phyloP scores from a whole-genome alignment of 1,140 invertebrate genomes.

The Zaprionus camerounensis region DNA sequence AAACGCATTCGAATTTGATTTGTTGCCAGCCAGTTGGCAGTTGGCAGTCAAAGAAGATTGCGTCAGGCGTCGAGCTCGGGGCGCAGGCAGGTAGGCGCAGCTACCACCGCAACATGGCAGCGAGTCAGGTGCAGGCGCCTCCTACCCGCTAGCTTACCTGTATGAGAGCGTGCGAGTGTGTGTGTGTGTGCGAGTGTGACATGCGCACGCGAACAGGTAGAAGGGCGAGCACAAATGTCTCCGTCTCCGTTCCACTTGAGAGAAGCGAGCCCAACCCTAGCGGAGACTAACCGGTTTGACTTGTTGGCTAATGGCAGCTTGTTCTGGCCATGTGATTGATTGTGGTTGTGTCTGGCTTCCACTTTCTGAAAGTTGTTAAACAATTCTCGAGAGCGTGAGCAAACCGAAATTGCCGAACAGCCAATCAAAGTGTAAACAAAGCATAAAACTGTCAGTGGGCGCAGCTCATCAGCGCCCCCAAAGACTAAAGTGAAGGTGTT shows the following conservation, averaged over 20 bases:
- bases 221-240: conserved; percentile 19
- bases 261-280: background rate
- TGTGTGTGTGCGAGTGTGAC: conserved; percentile 34
- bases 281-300: background rate
- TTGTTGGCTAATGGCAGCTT: conserved; percentile 18
- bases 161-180: background rate
- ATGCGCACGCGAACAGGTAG: conserved; percentile 70
- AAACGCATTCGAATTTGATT: conserved; percentile 75
- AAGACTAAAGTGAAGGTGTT: conserved; percentile 72
- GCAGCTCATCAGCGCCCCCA: conserved; percentile 64
- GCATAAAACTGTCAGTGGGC: conserved; percentile 83
- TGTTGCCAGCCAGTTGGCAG: conserved; percentile 58
- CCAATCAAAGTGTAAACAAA: conserved; percentile 80
- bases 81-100: conserved; percentile 24
- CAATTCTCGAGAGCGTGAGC: conserved; percentile 9
- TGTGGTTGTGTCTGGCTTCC: conserved; percentile 17
- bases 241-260: conserved; percentile 9
- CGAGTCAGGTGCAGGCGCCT: conserved; percentile 55
- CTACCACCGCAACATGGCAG: conserved; percentile 42
- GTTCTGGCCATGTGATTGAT: conserved; percentile 28
- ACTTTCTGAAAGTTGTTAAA: conserved; percentile 21
- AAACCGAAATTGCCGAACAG: conserved; percentile 21
- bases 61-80: conserved; percentile 4
- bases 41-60: conserved; percentile 6
- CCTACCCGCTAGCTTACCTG: conserved; percentile 24